Evolutionary conservation across 2,888 invertebrate species (phyloP), one percentile per base, ranked within the genome.

Genomic region (Lithodes maja): DNA sequence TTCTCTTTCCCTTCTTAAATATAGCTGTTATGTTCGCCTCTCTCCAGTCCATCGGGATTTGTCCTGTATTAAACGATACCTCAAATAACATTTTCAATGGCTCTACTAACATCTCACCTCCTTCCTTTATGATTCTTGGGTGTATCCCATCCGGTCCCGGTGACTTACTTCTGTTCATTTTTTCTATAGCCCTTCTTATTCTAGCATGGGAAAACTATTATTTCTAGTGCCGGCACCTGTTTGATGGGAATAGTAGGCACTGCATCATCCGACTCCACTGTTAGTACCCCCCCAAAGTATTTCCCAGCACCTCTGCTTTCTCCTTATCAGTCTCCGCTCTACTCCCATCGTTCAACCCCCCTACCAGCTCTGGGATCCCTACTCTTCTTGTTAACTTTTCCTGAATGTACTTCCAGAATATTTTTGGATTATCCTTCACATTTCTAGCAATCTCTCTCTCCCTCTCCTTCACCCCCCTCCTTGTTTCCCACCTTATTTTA

Each of bases 311-410:
- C 3, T 71, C 71, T 12, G 3, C 71, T 33, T 74, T 74, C 33
- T 74, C 74, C n/a, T 74, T 74, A n/a, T 74, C 74, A 17, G 74
- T 74, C n/a, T 74, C 33, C 5, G 74, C 33, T n/a, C 17, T 71
- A 3, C 17, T 74, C n/a, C 3, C 33, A n/a, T 33, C 5, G 74
- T 74, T 33, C n/a, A n/a, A n/a, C n/a, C n/a, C 74, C 74, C n/a
- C 33, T n/a, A 17, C 5, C 12, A 74, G 3, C 3, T 74, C 74
- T 74, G 74, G 74, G n/a, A 74, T 15, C n/a, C 2, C 74, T 1
- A n/a, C n/a, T 74, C 12, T 74, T 74, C 74, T 74, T 74, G 71
- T 71, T 71, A 71, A 71, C 15, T 71, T 71, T 12, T 71, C 71
- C 2, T 15, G 71, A 2, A 71, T 17, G 17, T 71, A 71, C n/a